phyloP scores from a whole-genome alignment of 2,113 vertebrate species.

The Peucedramus taeniatus region DNA sequence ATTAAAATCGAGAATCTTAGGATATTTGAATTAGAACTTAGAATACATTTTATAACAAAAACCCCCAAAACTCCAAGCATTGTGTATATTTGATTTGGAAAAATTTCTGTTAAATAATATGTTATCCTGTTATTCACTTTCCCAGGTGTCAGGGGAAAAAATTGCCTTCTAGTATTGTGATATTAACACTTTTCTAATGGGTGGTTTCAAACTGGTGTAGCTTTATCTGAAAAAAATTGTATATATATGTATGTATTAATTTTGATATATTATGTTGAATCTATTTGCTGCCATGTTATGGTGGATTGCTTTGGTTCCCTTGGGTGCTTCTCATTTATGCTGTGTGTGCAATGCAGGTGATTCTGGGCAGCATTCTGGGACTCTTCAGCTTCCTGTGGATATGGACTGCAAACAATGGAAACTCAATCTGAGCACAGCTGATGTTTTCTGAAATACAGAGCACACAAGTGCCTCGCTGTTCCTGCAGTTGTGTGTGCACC shows the following conservation, averaged over 20 bases:
- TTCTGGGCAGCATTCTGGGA: not conserved
- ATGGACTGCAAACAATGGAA: not conserved
- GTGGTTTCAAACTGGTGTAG: not conserved
- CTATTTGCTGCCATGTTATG: not conserved
- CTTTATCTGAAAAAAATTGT: not conserved
- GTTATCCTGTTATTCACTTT: not conserved
- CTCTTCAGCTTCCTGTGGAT: not conserved
- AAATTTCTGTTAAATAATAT: not conserved
- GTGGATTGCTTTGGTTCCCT: accelerated
- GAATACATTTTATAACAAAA: not conserved
- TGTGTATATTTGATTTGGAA: not conserved
- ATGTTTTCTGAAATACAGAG: not conserved
- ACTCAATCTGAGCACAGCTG: not conserved
- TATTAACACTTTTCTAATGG: not conserved
- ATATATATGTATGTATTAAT: not conserved
- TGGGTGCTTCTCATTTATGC: not conserved
- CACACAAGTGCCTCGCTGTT: not conserved
- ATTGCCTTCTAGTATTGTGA: not conserved
- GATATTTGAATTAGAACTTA: not conserved
- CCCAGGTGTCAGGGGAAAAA: not conserved
- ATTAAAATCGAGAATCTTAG: not conserved
- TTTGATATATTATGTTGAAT: not conserved
- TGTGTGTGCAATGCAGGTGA: not conserved
- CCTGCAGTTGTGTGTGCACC: not conserved
- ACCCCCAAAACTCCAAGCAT: accelerated